These are phyloP conservation scores for Buteo buteo DNA, from an alignment of 2,113 vertebrate genomes.

Conservation along the genomic window DNA sequence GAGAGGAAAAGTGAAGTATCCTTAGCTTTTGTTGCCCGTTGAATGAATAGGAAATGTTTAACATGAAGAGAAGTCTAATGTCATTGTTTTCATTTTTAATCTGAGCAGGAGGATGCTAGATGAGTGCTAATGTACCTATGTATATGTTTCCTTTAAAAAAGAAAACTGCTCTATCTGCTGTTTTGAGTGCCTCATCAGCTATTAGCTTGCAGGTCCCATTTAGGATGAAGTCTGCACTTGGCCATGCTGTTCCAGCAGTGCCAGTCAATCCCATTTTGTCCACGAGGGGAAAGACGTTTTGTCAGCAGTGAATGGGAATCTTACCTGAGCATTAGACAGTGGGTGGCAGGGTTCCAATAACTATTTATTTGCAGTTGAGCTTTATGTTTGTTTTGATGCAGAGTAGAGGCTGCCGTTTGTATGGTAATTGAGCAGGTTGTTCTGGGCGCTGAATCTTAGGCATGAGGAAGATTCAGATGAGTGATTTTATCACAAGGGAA, in stretches of 20 bases:
- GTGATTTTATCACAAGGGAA: background rate
- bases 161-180: background rate
- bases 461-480: background rate
- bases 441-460: background rate
- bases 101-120: background rate
- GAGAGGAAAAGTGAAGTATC: background rate
- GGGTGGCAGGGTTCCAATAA: background rate
- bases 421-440: constrained; percentile 3
- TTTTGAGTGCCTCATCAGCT: background rate
- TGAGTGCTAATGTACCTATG: background rate
- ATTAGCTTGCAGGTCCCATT: background rate
- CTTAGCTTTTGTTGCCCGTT: background rate
- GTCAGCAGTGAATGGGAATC: background rate
- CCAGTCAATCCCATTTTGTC: background rate
- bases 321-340: background rate
- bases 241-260: background rate
- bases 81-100: background rate
- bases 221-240: background rate
- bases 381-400: background rate
- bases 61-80: background rate
- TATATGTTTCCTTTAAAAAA: background rate
- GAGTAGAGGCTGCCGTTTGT: background rate
- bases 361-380: background rate
- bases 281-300: background rate
- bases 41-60: background rate